Conservation (phyloP, 2,888 invertebrate species). For the Loripinus fragilis region DNA sequence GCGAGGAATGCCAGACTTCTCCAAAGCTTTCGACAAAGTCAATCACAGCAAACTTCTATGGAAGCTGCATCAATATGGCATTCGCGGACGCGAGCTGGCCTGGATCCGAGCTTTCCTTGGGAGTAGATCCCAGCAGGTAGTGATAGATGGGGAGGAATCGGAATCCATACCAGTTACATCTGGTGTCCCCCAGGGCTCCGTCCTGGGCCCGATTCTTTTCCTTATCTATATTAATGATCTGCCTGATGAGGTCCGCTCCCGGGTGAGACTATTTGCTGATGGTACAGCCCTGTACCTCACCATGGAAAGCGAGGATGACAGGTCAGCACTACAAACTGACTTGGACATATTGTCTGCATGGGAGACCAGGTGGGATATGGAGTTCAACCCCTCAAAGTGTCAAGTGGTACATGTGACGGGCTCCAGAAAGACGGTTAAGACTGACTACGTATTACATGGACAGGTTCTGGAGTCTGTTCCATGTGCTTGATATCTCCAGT, state of each 20-base stretch:
- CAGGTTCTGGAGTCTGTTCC: not conserved
- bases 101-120: not conserved
- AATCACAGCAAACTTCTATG: not conserved
- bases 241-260: not conserved
- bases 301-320: not conserved
- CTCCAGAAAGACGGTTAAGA: not conserved
- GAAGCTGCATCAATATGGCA: not conserved
- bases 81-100: not conserved
- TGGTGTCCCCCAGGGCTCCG: too few species aligned
- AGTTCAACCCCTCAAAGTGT: not conserved
- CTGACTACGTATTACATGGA: not conserved
- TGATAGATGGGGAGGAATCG: slow-evolving; percentile 1
- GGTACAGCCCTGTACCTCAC: not conserved
- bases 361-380: slow-evolving; percentile 1
- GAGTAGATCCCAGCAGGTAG: slow-evolving; percentile 7
- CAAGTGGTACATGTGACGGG: not conserved
- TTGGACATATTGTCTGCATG: not conserved
- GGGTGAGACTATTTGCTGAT: not conserved
- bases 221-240: not conserved
- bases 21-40: not conserved
- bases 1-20: slow-evolving; percentile 7
- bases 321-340: not conserved
- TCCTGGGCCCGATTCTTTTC: slow-evolving; percentile 8
- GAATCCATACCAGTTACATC: not conserved
- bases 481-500: not conserved